Evolutionary conservation across 2,797 vertebrate genomes (phyloP), one percentile per base, ranked within the genome.

Genomic region (Bovichtus variegatus): DNA sequence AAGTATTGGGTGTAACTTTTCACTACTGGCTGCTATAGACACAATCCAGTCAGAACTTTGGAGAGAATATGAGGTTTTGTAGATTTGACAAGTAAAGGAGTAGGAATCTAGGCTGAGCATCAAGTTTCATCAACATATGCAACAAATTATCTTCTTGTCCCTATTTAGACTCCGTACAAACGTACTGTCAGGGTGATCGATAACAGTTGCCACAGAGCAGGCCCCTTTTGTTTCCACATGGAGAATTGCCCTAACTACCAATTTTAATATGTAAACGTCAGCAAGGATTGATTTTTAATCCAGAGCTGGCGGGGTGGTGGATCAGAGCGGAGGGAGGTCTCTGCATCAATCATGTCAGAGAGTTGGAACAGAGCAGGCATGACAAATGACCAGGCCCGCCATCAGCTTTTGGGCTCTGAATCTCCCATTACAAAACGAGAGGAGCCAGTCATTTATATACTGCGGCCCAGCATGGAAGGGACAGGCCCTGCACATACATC

Each of bases 181-280:
- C 15, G 15, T 53, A 74, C 81, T 87, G 87, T 93, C 89, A 91
- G 68, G 44, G 72, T 90, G 84, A 92, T 93, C 70, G 82, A 93
- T 92, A 90, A 68, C 69, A 63, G 75, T 76, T 12, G 29, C 74
- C 68, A 46, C 53, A 71, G 70, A 81, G 79, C 78, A 78, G 80
- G 73, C 47, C 43, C 65, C 84, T 61, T 85, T 87, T 91, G 86
- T 93, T 93, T 95, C 87, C 85, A 88, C 80, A 67, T 76, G 77
- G 85, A 85, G 74, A 88, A 91, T 84, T 85, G 84, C 84, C 73
- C 82, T 89, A 91, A 92, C 87, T 87, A 90, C 87, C 75, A 86
- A 86, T 91, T 92, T 88, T 89, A 92, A 90, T 92, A 93, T 91
- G 90, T 89, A 93, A 92, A 94, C 78, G 84, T 94, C 91, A 93